Evolutionary conservation across 2,113 vertebrate species (phyloP).

Genomic region (Phyllopteryx taeniolatus): DNA sequence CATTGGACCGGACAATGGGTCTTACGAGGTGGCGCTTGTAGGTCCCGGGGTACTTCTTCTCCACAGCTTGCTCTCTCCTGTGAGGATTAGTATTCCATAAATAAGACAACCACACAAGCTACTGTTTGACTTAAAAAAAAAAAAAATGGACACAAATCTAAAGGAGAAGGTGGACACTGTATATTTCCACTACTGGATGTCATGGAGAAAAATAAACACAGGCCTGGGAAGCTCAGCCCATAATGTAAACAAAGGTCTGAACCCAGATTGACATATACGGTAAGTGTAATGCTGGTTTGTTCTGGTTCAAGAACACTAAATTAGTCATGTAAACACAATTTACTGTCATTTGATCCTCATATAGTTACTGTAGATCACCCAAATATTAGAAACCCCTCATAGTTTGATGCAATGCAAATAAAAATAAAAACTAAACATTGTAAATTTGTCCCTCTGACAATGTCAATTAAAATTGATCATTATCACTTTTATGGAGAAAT

Average conservation of each 20-base stretch:
- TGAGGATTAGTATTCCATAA: conserved; percentile 2
- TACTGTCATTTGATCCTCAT: too few relatives aligned
- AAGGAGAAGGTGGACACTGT: not conserved
- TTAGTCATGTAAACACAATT: not conserved
- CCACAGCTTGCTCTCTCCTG: conserved; percentile 95
- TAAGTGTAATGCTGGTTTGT: conserved; percentile 1
- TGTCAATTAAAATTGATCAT: too few relatives aligned
- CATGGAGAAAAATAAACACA: not conserved
- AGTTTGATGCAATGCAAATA: too few relatives aligned
- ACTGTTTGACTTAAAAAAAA: not conserved
- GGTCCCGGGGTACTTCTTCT: conserved; percentile 94
- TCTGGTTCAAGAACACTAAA: not conserved
- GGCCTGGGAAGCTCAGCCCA: not conserved
- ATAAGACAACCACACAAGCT: not conserved
- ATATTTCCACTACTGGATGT: not conserved
- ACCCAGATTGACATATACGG: not conserved
- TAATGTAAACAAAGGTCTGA: not conserved
- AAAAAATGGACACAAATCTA: conserved; percentile 3
- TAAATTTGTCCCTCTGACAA: too few relatives aligned
- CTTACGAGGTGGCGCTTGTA: conserved; percentile 93
- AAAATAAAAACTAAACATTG: too few relatives aligned
- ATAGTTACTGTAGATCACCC: too few relatives aligned
- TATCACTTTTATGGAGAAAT: too few relatives aligned
- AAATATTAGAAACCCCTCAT: too few relatives aligned
- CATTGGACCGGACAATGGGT: conserved; percentile 90